Base-by-base conservation (phyloP, 2,888 invertebrate genomes). In the Spatulosminthurus flaviceps region DNA sequence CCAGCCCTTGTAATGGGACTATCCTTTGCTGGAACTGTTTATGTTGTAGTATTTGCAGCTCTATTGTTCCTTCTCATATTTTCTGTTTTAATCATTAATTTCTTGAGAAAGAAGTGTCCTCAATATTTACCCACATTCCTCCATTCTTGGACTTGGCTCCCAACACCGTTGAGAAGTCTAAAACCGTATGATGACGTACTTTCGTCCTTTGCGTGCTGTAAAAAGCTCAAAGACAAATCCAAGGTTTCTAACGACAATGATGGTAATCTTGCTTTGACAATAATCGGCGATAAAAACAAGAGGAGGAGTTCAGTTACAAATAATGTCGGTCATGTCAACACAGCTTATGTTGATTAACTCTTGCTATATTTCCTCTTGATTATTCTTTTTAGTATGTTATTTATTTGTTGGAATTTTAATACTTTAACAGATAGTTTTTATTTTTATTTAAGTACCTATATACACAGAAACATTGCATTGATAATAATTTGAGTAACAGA, bases 91-190 rank as follows among this genome's bases (percentile, higher is more conserved):
- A 51, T 87, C 2, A 81, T 89, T 69, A 89, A 87, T 67, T 16
- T 87, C 0, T 26, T 88, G 11, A 88, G 88, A 83, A 80, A 82
- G 0, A 86, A 86, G 21, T 78, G 80, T 13, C 87, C 88, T 7
- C 75, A 82, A 19, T 51, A 84, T 5, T 83, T 88, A 4, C 88
- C 88, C 0, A 19, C 77, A 9, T 73, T 78, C 19, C 83, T 88
- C 24, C 85, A 86, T 42, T 85, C 86, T 22, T 89, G 89, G 89
- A 83, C 87, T 16, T 88, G 87, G 84, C 83, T 89, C 11, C 89
- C 89, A 1, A 72, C 84, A 21, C 87, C 87, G 81, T 83, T 89
- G 81, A 86, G 87, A 67, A 88, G 89, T 22, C 83, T 89, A 29
- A 86, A 87, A 73, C 89, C 89, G 4, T 86, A 87, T 71, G 89